Percentiles rank a stretch among this genome's conserved stretches.
Evolutionary conservation across 2,797 vertebrate genomes (phyloP).

Genomic region (Buphagus erythrorhynchus): DNA sequence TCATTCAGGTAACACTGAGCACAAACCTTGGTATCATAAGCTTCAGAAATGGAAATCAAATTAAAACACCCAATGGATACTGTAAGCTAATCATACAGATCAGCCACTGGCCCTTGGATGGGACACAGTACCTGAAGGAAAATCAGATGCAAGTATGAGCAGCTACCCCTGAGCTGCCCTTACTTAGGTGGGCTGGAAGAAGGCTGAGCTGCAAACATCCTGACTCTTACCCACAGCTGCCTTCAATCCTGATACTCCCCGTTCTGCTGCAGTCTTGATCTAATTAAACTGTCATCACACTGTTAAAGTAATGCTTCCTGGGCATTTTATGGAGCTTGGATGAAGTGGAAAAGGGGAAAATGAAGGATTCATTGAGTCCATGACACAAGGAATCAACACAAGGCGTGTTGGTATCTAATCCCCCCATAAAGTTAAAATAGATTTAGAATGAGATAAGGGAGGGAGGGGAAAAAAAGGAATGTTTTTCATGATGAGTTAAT

Average conservation of each 20-base stretch:
- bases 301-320: slow-evolving; percentile 46
- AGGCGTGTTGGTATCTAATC: slow-evolving; percentile 20
- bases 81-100: not conserved
- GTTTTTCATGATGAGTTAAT: not conserved
- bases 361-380: slow-evolving; percentile 36
- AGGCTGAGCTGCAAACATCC: not conserved
- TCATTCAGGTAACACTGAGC: not conserved
- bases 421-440: not conserved
- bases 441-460: not conserved
- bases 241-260: not conserved
- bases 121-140: not conserved
- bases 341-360: slow-evolving; percentile 36
- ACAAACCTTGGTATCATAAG: not conserved
- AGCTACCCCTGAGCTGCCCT: not conserved
- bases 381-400: slow-evolving; percentile 17
- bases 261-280: slow-evolving; percentile 51
- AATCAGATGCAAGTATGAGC: not conserved
- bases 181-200: not conserved
- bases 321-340: slow-evolving; percentile 49
- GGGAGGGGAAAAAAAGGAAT: not conserved
- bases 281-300: slow-evolving; percentile 69
- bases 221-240: slow-evolving; percentile 5
- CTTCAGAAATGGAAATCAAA: not conserved
- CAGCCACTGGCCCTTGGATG: not conserved
- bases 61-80: not conserved